Base-by-base conservation (phyloP, 2,113 vertebrate species). In the Apaloderma vittatum region DNA sequence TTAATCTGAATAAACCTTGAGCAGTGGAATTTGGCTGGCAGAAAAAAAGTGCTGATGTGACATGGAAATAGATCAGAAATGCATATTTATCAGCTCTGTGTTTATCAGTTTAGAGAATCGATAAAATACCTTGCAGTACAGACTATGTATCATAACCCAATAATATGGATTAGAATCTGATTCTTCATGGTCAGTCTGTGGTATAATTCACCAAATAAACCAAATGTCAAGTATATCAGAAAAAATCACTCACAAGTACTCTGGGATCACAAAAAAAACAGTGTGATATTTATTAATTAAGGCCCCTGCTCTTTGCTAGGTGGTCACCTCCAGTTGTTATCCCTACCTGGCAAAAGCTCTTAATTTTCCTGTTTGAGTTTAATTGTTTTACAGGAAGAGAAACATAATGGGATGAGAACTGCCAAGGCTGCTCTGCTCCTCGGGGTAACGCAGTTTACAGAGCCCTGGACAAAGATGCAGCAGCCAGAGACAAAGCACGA, bases 331-430 rank as follows among this genome's bases (percentile, higher is more conserved):
- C 34, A 36, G 29, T 54, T 92, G 51, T 58, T 81, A 36, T 37
- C 21, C 57, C 55, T 65, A 24, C n/a, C 37, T 73, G 37, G 32
- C 27, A 58, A 4, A 29, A 76, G 27, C 32, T 81, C 78, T 87
- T 84, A 51, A 67, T 72, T 88, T 84, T 94, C 48, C 20, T 77
- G 20, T 70, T 88, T 46, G 59, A 77, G 45, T 32, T 73, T 58
- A 77, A 85, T 61, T 85, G 18, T 51, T 94, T 68, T 67, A 34
- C 59, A 45, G 79, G 49, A 76, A 77, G 18, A 80, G 16, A 29
- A 61, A 55, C 40, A 37, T 11, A 67, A 66, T 10, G 26, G 26
- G 54, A 73, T 21, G 21, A 87, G 54, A 81, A 45, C n/a, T 72
- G 43, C 32, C 73, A 72, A 62, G 34, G 67, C 15, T 67, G 17